These are phyloP conservation scores for Tupaia chinensis DNA, from an alignment of 2,113 vertebrate genomes.

Conservation along the genomic window DNA sequence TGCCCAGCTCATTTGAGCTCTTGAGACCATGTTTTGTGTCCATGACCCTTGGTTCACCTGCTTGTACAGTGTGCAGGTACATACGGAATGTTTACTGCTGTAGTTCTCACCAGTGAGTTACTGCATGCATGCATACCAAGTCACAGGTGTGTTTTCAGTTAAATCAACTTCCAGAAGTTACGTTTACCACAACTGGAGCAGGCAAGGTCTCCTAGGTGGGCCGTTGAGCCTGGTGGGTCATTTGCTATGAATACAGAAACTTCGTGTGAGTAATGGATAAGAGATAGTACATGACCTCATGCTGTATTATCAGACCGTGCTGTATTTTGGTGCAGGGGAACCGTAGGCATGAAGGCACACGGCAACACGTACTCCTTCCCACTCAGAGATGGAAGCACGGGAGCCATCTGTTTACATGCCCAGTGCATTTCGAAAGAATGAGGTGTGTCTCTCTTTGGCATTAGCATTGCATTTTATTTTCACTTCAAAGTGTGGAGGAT, in stretches of 20 bases:
- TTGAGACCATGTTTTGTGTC: neutral
- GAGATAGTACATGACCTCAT: neutral
- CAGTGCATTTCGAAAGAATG: neutral
- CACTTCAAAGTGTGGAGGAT: slow-evolving; percentile 54
- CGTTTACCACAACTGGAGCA: neutral
- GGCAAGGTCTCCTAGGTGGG: neutral
- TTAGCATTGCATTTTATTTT: slow-evolving; percentile 51
- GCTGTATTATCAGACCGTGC: neutral
- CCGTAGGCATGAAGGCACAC: neutral
- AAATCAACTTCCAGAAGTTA: neutral
- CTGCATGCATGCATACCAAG: neutral
- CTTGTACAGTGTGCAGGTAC: neutral
- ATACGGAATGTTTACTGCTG: neutral
- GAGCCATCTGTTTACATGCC: slow-evolving; percentile 6
- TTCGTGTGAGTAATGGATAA: neutral
- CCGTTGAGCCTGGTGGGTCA: neutral
- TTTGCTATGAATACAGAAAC: neutral
- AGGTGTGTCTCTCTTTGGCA: slow-evolving; percentile 60
- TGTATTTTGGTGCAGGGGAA: neutral
- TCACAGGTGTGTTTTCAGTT: neutral
- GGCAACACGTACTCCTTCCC: neutral
- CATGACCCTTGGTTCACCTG: neutral
- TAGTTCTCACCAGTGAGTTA: neutral
- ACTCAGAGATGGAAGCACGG: neutral
- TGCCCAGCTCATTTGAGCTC: neutral